These are phyloP conservation scores for Xestia xanthographa DNA, from an alignment of 2,888 invertebrate species.

Conservation along the genomic window DNA sequence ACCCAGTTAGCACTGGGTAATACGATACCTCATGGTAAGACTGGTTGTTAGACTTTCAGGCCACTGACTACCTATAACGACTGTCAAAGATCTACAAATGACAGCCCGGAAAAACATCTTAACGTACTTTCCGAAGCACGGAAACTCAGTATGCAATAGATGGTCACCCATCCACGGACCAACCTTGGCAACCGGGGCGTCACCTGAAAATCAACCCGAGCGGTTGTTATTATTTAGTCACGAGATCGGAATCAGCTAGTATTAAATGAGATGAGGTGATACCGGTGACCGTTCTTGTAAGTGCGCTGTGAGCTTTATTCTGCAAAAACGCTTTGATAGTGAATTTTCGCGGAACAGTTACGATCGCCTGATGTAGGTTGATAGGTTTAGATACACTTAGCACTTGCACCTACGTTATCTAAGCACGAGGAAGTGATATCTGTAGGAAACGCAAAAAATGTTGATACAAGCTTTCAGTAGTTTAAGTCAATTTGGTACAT, in stretches of 20 bases:
- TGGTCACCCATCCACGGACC: background rate
- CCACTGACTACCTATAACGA: background rate
- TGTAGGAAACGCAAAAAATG: too few species aligned
- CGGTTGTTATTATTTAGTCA: background rate
- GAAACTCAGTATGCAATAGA: background rate
- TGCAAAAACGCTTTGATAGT: background rate
- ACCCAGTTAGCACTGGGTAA: background rate
- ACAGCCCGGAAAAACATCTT: background rate
- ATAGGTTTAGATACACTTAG: conserved; percentile 16
- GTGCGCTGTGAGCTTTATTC: background rate
- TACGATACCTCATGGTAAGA: background rate
- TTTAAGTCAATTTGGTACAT: background rate
- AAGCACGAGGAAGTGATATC: conserved; percentile 2
- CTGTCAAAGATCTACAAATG: background rate
- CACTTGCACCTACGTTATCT: conserved; percentile 29
- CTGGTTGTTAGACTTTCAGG: background rate
- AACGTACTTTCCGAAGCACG: background rate
- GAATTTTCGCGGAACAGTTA: background rate
- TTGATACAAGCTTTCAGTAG: background rate
- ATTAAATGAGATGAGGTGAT: background rate
- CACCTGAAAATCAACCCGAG: background rate
- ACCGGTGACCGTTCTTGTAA: background rate
- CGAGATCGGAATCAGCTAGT: background rate
- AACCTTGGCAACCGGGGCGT: background rate
- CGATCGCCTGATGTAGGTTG: background rate